Percentiles rank a stretch among this genome's conserved stretches.
Conservation (phyloP, 2,888 invertebrate species). For the Ptychoptera contaminata region DNA sequence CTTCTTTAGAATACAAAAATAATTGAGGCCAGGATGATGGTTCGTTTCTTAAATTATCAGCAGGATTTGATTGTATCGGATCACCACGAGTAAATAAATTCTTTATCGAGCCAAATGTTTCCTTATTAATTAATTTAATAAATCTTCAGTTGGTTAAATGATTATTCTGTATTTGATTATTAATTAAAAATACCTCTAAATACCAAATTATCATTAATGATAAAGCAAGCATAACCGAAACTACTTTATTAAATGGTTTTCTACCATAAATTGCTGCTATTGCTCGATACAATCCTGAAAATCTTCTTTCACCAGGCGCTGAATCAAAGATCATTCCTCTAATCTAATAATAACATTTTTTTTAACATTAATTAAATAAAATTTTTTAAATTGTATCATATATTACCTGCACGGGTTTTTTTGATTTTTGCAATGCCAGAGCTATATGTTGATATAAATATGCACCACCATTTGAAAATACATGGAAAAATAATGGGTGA, state of each 20-base stretch:
- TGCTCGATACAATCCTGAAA: constrained; percentile 41
- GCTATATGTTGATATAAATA: constrained; percentile 53
- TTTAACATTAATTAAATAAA: constrained; percentile 8
- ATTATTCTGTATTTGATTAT: too few species aligned
- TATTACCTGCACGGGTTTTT: constrained; percentile 32
- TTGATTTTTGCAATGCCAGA: constrained; percentile 37
- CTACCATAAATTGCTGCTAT: constrained; percentile 45
- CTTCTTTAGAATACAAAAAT: constrained; percentile 56
- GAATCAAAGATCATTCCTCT: constrained; percentile 57
- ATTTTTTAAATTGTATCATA: constrained; percentile 1
- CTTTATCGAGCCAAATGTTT: constrained; percentile 26
- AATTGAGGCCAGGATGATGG: constrained; percentile 47
- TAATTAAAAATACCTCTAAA: constrained; percentile 41
- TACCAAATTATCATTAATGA: constrained; percentile 44
- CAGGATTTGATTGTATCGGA: constrained; percentile 38
- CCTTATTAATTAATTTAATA: constrained; percentile 24
- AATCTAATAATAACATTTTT: constrained; percentile 23
- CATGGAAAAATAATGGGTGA: constrained; percentile 57
- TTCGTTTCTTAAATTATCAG: constrained; percentile 40
- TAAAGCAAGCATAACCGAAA: constrained; percentile 38
- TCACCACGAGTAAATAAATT: constrained; percentile 27
- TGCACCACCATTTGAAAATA: constrained; percentile 64
- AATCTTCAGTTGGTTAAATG: not conserved
- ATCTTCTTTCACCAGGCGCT: constrained; percentile 45
- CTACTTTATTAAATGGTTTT: constrained; percentile 17